phyloP scores from a whole-genome alignment of 2,888 invertebrate genomes.

The Epiperipatus broadwayi region DNA sequence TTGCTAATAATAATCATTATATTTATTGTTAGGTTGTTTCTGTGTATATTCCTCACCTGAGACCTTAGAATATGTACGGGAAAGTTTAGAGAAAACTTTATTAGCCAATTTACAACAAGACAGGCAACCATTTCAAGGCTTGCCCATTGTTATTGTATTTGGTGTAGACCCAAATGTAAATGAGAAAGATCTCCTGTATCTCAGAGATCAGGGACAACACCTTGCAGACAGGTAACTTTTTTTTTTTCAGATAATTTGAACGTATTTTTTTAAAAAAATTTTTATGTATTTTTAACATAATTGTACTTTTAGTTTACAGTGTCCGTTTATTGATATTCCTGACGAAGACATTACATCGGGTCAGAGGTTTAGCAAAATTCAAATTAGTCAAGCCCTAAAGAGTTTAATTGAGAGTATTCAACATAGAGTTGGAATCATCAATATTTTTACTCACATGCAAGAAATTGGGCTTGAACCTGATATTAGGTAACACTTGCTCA shows the following conservation, averaged over 20 bases:
- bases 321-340: constrained; percentile 63
- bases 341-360: constrained; percentile 29
- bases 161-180: constrained; percentile 62
- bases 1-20: too few species aligned
- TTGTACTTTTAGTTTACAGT: constrained; percentile 52
- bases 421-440: constrained; percentile 52
- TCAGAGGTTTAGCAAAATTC: constrained; percentile 24
- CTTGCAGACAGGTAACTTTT: constrained; percentile 55
- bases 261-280: neutral
- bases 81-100: constrained; percentile 73
- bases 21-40: constrained; percentile 30
- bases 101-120: constrained; percentile 74
- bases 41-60: constrained; percentile 62
- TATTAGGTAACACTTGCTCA: constrained; percentile 53
- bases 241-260: constrained; percentile 7
- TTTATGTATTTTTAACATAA: constrained; percentile 1
- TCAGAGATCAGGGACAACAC: constrained; percentile 72
- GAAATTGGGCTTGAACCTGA: constrained; percentile 57
- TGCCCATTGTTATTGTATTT: constrained; percentile 76
- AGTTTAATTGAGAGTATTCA: constrained; percentile 55
- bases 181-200: constrained; percentile 60
- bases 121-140: constrained; percentile 57
- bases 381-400: constrained; percentile 43
- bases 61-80: constrained; percentile 73
- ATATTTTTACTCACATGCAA: constrained; percentile 46